Base-by-base conservation (phyloP, 2,888 invertebrate genomes). In the Isotomurus palustris region DNA sequence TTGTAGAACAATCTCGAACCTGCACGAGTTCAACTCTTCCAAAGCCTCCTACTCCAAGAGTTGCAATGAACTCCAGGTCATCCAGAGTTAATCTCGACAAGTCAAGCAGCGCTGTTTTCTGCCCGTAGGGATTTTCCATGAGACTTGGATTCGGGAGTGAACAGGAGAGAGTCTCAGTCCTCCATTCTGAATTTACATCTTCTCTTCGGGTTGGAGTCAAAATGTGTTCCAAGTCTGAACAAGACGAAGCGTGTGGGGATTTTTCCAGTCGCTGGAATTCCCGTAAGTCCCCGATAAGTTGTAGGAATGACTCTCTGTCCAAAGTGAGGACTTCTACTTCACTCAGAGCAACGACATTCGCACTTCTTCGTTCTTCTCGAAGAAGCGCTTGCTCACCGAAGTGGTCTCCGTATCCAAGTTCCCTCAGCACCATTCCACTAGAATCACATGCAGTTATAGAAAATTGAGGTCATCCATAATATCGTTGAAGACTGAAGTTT, bases 41-140 rank as follows among this genome's bases (percentile, higher is more conserved):
- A 73, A 93, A 93, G 2, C 93, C 94, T 4, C 95, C 95, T 14
- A 93, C 87, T 1, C 95, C 95, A 67, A 95, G 79, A 0, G 92
- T 93, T 22, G 87, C 87, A 19, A 91, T 79, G 59, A 86, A 83
- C 71, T 87, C 87, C 67, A 96, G 78, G 72, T 94, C 88, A 25
- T 82, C 81, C 45, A 95, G 77, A 55, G 84, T 80, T 27, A 95
- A 80, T 61, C 83, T 81, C 25, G 82, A 81, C 73, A 84, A 79
- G 64, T 80, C 79, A 50, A 73, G 73, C 28, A 74, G 72, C 63
- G 77, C 75, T 40, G 77, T 75, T 58, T 73, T 84, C 72, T 85
- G 85, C 1, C 28, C 17, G n/a, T 40, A 40, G 8, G 45, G 27
- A 24, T 76, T 60, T 50, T 50, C 52, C 29, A 61, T 58, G 25